Evolutionary conservation across 1,140 invertebrate species (phyloP).

Genomic region (Popillia japonica): DNA sequence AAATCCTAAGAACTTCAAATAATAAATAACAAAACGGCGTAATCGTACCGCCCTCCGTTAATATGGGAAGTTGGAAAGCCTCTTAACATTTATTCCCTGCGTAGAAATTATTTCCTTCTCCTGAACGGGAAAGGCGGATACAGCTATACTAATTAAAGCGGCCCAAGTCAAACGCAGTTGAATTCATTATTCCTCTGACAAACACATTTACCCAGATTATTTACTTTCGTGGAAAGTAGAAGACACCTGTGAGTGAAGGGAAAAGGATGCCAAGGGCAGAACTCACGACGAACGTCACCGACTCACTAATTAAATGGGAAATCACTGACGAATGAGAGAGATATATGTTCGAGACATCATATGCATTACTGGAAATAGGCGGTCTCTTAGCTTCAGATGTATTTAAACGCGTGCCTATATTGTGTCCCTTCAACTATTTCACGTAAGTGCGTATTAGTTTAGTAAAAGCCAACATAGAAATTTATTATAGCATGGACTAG

Average conservation of each 20-base stretch:
- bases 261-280: neutral
- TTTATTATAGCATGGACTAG: too few relatives aligned
- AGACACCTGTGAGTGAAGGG: neutral
- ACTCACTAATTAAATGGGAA: neutral
- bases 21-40: slow-evolving; percentile 14
- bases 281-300: neutral
- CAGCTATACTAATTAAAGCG: neutral
- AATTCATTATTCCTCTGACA: slow-evolving; percentile 15
- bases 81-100: slow-evolving; percentile 3
- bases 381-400: neutral
- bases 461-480: too few relatives aligned
- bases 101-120: neutral
- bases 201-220: slow-evolving; percentile 11
- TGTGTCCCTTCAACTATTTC: too few relatives aligned
- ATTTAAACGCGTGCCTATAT: neutral
- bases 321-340: neutral
- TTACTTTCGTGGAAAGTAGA: neutral
- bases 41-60: neutral
- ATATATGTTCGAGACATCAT: neutral
- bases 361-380: neutral
- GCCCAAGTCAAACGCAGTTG: slow-evolving; percentile 8
- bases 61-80: neutral
- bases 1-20: slow-evolving; percentile 11
- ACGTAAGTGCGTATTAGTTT: too few relatives aligned
- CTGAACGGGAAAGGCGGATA: neutral